These are phyloP conservation scores for Lobophora halterata DNA, from an alignment of 2,888 invertebrate species.

Conservation along the genomic window DNA sequence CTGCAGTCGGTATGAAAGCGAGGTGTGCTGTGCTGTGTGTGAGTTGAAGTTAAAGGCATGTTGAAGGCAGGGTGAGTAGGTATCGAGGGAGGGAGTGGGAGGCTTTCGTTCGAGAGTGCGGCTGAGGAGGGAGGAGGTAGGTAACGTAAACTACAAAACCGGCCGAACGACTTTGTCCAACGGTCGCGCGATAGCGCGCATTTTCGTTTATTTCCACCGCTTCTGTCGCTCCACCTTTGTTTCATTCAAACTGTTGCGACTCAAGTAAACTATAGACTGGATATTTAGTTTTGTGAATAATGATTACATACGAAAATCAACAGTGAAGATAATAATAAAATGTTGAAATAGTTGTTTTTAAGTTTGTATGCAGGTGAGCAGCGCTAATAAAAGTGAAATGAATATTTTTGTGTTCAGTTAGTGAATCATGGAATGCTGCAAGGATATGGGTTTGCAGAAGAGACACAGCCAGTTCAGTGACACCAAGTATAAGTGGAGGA, in stretches of 20 bases:
- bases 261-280: no score
- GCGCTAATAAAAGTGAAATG: slow-evolving; percentile 65
- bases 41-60: slow-evolving; percentile 24
- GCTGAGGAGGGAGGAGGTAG: slow-evolving; percentile 46
- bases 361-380: slow-evolving; percentile 49
- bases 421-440: slow-evolving; percentile 62
- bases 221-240: slow-evolving; percentile 69
- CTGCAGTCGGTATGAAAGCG: no score
- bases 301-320: no score
- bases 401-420: slow-evolving; percentile 60
- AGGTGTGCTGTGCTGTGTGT: slow-evolving; percentile 24
- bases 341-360: slow-evolving; percentile 50
- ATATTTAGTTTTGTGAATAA: no score
- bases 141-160: slow-evolving; percentile 55
- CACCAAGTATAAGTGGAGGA: slow-evolving; percentile 80
- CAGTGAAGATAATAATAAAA: slow-evolving; percentile 33
- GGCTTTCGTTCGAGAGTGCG: slow-evolving; percentile 54
- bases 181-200: slow-evolving; percentile 71
- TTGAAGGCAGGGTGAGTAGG: slow-evolving; percentile 36
- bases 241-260: slow-evolving; percentile 31
- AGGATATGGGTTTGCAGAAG: slow-evolving; percentile 73
- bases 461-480: slow-evolving; percentile 77
- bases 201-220: slow-evolving; percentile 65
- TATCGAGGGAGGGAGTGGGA: slow-evolving; percentile 35
- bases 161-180: slow-evolving; percentile 76